Conservation (phyloP, 1,140 invertebrate species). For the Drosophila santomea region DNA sequence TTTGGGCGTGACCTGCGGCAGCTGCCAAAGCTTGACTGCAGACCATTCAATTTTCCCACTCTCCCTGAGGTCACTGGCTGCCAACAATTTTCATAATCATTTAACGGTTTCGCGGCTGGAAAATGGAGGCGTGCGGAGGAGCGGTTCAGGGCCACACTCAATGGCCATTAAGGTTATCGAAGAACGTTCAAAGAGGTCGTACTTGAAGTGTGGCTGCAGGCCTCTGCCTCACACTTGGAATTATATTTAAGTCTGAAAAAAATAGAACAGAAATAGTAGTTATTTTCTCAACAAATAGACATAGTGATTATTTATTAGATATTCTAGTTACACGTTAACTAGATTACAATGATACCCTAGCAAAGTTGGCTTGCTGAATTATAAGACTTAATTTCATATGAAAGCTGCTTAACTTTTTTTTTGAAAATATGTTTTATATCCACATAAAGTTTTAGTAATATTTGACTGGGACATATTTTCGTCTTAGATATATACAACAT, state of each 20-base stretch:
- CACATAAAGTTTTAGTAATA: no score
- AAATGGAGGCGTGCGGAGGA: slow-evolving; percentile 9
- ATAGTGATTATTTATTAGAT: no score
- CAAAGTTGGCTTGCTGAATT: no score
- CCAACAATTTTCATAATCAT: slow-evolving; percentile 82
- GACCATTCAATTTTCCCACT: slow-evolving; percentile 12
- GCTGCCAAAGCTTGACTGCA: slow-evolving; percentile 52
- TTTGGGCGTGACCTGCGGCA: slow-evolving; percentile 74
- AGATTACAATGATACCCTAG: no score
- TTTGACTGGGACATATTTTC: no score
- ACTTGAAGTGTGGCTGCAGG: slow-evolving; percentile 57
- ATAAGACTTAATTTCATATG: no score
- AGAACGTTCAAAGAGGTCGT: slow-evolving; percentile 66
- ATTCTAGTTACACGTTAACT: no score
- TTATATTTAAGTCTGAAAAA: no score
- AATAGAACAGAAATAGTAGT: background rate
- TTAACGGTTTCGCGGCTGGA: slow-evolving; percentile 58
- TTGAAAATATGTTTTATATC: no score
- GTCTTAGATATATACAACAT: no score
- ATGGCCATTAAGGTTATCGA: slow-evolving; percentile 81
- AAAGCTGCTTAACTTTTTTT: no score
- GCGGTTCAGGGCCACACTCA: slow-evolving; percentile 52
- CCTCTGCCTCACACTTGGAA: slow-evolving; percentile 11
- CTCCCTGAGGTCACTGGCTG: slow-evolving; percentile 63
- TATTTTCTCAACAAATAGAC: background rate